phyloP scores from a whole-genome alignment of 2,888 invertebrate genomes.

The Scotopteryx bipunctaria region DNA sequence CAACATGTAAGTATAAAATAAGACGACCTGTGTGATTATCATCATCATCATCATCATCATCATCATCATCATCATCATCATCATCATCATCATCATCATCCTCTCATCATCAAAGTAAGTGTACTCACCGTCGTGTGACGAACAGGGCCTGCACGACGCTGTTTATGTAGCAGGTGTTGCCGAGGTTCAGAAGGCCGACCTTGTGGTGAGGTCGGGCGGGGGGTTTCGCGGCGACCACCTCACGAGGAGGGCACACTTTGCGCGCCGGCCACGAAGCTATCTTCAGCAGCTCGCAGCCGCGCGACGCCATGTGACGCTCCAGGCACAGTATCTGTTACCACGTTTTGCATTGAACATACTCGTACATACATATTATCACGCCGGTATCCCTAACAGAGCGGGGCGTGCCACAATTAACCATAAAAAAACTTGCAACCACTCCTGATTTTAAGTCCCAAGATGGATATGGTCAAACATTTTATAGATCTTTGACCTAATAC shows the following conservation, averaged over 20 bases:
- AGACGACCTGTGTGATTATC: too few relatives aligned
- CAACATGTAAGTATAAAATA: too few relatives aligned
- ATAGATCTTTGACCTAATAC: too few relatives aligned
- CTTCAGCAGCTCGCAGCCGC: conserved; percentile 58
- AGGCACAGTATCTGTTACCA: conserved; percentile 57
- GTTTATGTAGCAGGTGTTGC: conserved; percentile 96
- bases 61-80: too few relatives aligned
- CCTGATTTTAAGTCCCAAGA: too few relatives aligned
- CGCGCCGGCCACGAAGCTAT: conserved; percentile 59
- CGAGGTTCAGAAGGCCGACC: conserved; percentile 91
- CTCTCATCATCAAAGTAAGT: not conserved
- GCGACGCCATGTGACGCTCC: conserved; percentile 73
- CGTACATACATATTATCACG: too few relatives aligned
- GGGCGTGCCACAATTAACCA: too few relatives aligned
- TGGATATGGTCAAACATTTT: too few relatives aligned
- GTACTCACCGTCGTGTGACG: conserved; percentile 88
- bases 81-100: too few relatives aligned
- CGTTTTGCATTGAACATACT: not conserved
- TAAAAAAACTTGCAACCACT: too few relatives aligned
- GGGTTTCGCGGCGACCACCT: conserved; percentile 46
- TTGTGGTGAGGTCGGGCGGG: conserved; percentile 68
- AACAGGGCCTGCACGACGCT: conserved; percentile 92
- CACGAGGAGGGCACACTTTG: conserved; percentile 38
- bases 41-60: too few relatives aligned
- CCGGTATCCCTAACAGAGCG: too few relatives aligned